Conservation (phyloP, 2,888 invertebrate species). For the Resseliella maxima region DNA sequence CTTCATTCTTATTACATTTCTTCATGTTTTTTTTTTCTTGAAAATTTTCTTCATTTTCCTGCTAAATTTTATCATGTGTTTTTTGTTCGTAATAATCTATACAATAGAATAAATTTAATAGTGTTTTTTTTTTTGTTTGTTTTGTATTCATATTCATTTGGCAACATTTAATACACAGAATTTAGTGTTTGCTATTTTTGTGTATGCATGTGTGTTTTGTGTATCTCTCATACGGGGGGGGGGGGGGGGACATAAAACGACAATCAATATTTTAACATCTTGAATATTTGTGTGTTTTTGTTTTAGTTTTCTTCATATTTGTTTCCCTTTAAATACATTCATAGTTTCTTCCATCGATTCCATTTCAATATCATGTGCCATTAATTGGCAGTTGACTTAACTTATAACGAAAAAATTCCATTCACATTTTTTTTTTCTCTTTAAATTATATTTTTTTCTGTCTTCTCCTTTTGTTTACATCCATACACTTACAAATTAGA, state of each 20-base stretch:
- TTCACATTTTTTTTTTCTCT: background rate
- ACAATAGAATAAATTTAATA: slow-evolving; percentile 46
- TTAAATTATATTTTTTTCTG: background rate
- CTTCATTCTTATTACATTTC: background rate
- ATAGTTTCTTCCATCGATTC: slow-evolving; percentile 1
- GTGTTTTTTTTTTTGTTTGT: background rate
- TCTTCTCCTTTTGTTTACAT: background rate
- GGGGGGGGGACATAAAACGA: slow-evolving; percentile 54
- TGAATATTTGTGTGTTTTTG: background rate
- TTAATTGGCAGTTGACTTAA: slow-evolving; percentile 7
- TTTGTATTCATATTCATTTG: slow-evolving; percentile 37
- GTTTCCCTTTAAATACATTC: background rate
- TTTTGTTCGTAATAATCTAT: slow-evolving; percentile 22
- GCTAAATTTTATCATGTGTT: background rate
- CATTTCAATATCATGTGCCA: background rate
- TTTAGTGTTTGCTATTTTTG: background rate
- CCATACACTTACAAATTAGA: slow-evolving; percentile 33
- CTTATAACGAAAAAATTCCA: slow-evolving; percentile 38
- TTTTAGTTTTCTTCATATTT: too few relatives aligned
- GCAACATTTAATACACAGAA: slow-evolving; percentile 45
- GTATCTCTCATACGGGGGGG: background rate
- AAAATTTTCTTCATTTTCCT: too few relatives aligned
- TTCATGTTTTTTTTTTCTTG: background rate
- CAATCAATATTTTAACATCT: slow-evolving; percentile 46
- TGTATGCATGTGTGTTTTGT: slow-evolving; percentile 4